Conservation (phyloP, 2,113 vertebrate genomes). For the Gadus chalcogrammus region DNA sequence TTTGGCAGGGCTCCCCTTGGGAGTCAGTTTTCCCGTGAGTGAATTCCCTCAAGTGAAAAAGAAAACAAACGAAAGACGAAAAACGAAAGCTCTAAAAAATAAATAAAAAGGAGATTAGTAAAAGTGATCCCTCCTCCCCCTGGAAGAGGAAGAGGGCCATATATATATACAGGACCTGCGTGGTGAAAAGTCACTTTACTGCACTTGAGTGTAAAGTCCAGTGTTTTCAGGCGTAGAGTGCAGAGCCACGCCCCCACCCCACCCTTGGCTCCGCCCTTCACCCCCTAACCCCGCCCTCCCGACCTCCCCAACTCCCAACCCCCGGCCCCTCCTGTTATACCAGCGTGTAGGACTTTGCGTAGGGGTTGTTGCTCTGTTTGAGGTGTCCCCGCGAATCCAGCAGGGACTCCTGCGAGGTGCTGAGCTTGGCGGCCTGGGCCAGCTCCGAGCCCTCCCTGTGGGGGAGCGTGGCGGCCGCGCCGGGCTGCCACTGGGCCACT, state of each 20-base stretch:
- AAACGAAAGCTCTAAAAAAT: constrained; percentile 63
- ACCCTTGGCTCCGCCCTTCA: too few species aligned
- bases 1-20: constrained; percentile 85
- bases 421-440: constrained; percentile 96
- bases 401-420: constrained; percentile 98
- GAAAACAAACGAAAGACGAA: constrained; percentile 46
- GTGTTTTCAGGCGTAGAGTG: constrained; percentile 53
- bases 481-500: constrained; percentile 90
- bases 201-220: constrained; percentile 74
- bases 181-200: constrained; percentile 72
- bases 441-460: constrained; percentile 95
- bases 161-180: constrained; percentile 78
- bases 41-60: constrained; percentile 73
- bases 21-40: constrained; percentile 82
- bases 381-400: constrained; percentile 97
- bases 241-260: too few species aligned
- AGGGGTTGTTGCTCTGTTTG: constrained; percentile 95
- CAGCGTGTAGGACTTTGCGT: constrained; percentile 98
- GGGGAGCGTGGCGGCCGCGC: constrained; percentile 90
- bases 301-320: constrained; percentile 38
- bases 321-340: constrained; percentile 90
- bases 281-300: too few species aligned
- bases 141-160: constrained; percentile 47
- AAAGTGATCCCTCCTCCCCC: constrained; percentile 61
- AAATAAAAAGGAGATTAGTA: constrained; percentile 74